These are phyloP conservation scores for Stigmatopora nigra DNA, from an alignment of 2,113 vertebrate genomes.

Conservation along the genomic window DNA sequence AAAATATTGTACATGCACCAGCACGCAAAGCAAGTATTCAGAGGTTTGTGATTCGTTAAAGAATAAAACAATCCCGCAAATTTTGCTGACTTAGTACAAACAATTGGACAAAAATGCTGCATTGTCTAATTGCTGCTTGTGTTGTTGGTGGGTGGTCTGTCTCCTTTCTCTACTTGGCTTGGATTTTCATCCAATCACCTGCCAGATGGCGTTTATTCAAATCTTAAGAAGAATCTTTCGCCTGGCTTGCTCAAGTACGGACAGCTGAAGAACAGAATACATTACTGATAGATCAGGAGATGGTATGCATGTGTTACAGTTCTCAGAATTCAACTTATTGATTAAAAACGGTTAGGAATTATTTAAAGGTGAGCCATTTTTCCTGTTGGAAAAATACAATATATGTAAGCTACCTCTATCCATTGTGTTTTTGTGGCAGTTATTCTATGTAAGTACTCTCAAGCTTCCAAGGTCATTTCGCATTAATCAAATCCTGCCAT, in stretches of 20 bases:
- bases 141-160: conserved; percentile 54
- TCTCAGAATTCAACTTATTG: conserved; percentile 26
- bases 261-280: conserved; percentile 26
- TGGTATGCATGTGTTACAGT: conserved; percentile 10
- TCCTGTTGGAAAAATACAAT: conserved; percentile 34
- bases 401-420: conserved; percentile 35
- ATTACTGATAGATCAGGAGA: conserved; percentile 5
- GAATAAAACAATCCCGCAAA: not conserved
- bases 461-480: conserved; percentile 38
- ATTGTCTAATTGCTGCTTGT: conserved; percentile 44
- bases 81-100: conserved; percentile 25
- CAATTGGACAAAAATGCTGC: conserved; percentile 20
- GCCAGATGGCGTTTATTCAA: conserved; percentile 66
- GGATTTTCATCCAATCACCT: conserved; percentile 47
- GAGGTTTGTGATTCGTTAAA: not conserved
- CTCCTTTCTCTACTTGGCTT: conserved; percentile 19
- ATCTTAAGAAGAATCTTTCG: conserved; percentile 48
- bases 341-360: conserved; percentile 32
- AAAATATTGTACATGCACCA: not conserved
- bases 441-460: conserved; percentile 50
- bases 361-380: conserved; percentile 26
- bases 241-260: conserved; percentile 24
- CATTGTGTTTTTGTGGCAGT: conserved; percentile 28
- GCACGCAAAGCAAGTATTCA: not conserved
- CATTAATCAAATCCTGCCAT: no score